Evolutionary conservation across 2,113 vertebrate species (phyloP), one percentile per base, ranked within the genome.

Genomic region (Xiphophorus maculatus): DNA sequence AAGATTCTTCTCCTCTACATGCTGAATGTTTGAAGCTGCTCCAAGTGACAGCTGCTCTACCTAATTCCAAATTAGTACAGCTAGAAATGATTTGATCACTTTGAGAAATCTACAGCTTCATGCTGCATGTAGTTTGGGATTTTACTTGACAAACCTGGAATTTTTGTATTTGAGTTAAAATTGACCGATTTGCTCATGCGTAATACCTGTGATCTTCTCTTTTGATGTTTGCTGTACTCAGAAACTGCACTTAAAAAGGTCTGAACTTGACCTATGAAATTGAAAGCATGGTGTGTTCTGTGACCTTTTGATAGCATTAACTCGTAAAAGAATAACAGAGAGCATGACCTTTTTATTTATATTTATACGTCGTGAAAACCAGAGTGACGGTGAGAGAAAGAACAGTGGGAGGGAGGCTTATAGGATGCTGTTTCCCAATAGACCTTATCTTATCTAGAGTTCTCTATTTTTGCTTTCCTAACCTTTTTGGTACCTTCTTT

Each of bases 401-500:
- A 35, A 35, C 17, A 12, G 48, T 66, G 51, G 42, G 60, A 69
- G 66, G 60, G 81, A 63, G 69, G 29, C 66, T 74, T 74, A 22
- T 81, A 80, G 77, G 82, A 58, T 8, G 17, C 54, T 78, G 78
- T 62, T 72, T 71, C 63, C 76, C 64, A 72, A 29, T 66, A 58
- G 62, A 76, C 66, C 73, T 74, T 28, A 28, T 82, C 79, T 84
- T 78, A 74, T 71, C 72, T 54, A 25, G 80, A 86, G 77, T 77
- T 88, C 80, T 65, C 60, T 73, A 11, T 58, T 79, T 85, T 78
- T 81, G 65, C 63, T 74, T 71, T 63, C 27, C 71, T 84, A 81
- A 88, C 77, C 78, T 81, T 85, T 84, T 42, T 73, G 76, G 35
- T 22, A 40, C 73, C 76, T 71, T 25, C 74, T 54, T 61, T 69